Base-by-base conservation (phyloP, 2,888 invertebrate genomes). In the Asteroscopus sphinx region DNA sequence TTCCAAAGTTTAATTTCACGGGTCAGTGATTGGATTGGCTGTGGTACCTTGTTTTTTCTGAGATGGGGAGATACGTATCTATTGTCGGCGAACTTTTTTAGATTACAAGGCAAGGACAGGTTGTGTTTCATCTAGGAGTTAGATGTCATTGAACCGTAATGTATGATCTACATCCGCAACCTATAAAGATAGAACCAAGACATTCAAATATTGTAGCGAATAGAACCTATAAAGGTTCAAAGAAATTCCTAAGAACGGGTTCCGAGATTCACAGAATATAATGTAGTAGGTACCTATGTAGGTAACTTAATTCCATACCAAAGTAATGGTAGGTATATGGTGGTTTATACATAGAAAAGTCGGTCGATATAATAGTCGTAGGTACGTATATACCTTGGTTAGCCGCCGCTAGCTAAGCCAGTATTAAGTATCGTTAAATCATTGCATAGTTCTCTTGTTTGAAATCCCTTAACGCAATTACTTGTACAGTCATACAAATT, bases 381-480 rank as follows among this genome's bases (percentile, higher is more conserved):
- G n/a, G n/a, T n/a, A n/a, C n/a, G n/a, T n/a, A n/a, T n/a, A n/a
- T n/a, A 21, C 21, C 21, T 21, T 21, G 21, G 21, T 21, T 21
- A 21, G 21, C 21, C 21, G 21, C 21, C 21, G 21, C 17, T 35
- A 39, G 25, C 26, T 21, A 26, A 48, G 44, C 15, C 15, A 46
- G 15, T 54, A 46, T 58, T 45, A 39, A 36, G 16, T 53, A 64
- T 61, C 17, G 41, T 48, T 41, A 53, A 70, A 51, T 56, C 15
- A 46, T 48, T 48, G 35, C 40, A n/a, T 9, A 40, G 30, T 47
- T 44, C 33, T 21, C 35, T 53, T 49, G 42, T 65, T 51, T 45
- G 32, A 53, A 72, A 65, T 77, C 62, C 64, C 44, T 33, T 67
- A 62, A 68, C 44, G 41, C 55, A 65, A 66, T 71, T 63, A 76